Percentiles rank a stretch among this genome's conserved stretches.
These are phyloP conservation scores for Alviniconcha strummeri DNA, from an alignment of 2,888 invertebrate species.

Conservation along the genomic window DNA sequence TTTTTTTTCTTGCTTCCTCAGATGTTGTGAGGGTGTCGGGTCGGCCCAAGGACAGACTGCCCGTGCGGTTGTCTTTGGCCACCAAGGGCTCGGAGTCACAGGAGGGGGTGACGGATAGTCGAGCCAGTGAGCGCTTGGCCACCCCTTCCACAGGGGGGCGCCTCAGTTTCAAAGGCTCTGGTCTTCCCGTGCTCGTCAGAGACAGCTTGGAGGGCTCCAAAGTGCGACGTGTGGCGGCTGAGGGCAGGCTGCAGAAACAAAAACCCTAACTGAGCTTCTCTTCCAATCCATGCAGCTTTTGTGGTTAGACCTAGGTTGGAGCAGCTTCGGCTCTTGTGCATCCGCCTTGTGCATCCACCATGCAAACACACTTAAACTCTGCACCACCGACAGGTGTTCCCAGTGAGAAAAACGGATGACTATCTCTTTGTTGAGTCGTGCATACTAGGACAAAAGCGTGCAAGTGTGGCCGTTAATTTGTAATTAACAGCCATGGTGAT, in stretches of 20 bases:
- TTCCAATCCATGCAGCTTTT: neutral
- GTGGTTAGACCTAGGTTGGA: neutral
- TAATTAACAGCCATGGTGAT: too few relatives aligned
- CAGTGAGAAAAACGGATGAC: too few relatives aligned
- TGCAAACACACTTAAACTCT: too few relatives aligned
- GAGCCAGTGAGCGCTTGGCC: conserved; percentile 64
- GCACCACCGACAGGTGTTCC: too few relatives aligned
- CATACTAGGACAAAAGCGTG: too few relatives aligned
- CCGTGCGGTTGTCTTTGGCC: conserved; percentile 59
- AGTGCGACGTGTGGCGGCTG: conserved; percentile 54
- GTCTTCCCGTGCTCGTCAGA: conserved; percentile 64
- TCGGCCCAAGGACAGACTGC: conserved; percentile 62
- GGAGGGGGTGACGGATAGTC: conserved; percentile 57
- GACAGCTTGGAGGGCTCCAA: conserved; percentile 62
- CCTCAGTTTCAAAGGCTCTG: conserved; percentile 65
- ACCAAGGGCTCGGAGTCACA: conserved; percentile 55
- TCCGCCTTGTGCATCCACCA: too few relatives aligned
- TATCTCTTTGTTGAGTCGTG: too few relatives aligned
- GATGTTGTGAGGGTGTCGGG: conserved; percentile 55
- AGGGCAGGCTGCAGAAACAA: conserved; percentile 37
- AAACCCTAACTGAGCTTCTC: conserved; percentile 18
- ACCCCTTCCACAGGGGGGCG: conserved; percentile 68
- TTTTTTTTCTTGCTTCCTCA: conserved; percentile 43
- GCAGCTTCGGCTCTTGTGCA: too few relatives aligned
- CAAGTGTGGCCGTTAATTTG: too few relatives aligned